Evolutionary conservation across 2,797 vertebrate species (phyloP).

Genomic region (Emydoidea blandingii): DNA sequence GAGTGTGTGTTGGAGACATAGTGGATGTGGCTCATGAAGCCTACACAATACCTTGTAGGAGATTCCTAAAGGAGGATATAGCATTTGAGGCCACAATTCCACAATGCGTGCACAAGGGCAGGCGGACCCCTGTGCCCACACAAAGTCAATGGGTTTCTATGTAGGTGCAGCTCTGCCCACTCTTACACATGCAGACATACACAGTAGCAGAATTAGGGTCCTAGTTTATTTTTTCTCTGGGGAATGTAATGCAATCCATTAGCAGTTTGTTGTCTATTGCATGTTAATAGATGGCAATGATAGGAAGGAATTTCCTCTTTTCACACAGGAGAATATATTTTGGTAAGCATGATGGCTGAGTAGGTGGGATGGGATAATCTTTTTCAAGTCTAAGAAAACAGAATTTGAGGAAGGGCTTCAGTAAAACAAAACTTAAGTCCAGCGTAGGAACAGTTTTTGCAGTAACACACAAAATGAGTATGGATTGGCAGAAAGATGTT

Average conservation of each 20-base stretch:
- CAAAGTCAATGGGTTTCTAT: neutral
- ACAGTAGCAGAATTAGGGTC: neutral
- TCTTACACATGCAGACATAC: neutral
- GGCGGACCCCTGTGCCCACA: fast-evolving
- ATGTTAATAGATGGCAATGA: neutral
- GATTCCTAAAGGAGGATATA: fast-evolving
- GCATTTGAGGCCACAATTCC: neutral
- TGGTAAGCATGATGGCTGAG: neutral
- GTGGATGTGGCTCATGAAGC: fast-evolving
- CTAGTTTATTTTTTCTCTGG: neutral
- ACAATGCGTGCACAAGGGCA: neutral
- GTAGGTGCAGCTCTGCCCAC: neutral
- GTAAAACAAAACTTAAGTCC: neutral
- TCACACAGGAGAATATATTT: neutral
- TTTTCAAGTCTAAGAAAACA: neutral
- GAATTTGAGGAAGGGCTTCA: neutral
- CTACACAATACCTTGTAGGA: neutral
- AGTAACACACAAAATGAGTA: fast-evolving
- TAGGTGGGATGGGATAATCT: neutral
- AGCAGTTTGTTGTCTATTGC: neutral
- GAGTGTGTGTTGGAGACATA: neutral
- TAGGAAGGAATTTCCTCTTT: neutral
- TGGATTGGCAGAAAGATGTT: neutral
- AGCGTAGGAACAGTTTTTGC: neutral
- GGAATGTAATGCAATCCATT: neutral